These are phyloP conservation scores for Dermolepida albohirtum DNA, from an alignment of 2,888 invertebrate species.

Conservation along the genomic window DNA sequence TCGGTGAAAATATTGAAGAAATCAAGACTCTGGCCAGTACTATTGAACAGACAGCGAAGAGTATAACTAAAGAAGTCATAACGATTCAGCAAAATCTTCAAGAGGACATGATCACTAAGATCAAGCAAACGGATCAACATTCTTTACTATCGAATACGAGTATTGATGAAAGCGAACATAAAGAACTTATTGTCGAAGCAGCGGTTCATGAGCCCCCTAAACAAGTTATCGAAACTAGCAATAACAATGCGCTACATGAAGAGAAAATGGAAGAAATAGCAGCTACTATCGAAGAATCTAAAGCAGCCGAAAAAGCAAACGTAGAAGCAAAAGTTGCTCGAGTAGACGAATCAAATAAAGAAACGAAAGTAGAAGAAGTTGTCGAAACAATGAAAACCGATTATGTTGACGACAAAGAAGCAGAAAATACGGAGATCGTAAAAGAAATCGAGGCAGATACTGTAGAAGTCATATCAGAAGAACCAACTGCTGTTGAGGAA, in stretches of 20 bases:
- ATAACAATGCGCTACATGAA: constrained; percentile 46
- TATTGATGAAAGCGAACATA: constrained; percentile 57
- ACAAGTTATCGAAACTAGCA: constrained; percentile 7
- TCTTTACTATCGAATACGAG: constrained; percentile 59
- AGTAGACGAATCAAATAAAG: neutral
- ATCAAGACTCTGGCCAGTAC: constrained; percentile 48
- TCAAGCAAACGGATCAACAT: constrained; percentile 51
- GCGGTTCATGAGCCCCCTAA: constrained; percentile 62
- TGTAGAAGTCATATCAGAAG: constrained; percentile 8
- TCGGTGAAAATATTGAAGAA: constrained; percentile 42
- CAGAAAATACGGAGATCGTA: neutral
- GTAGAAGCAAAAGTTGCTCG: neutral
- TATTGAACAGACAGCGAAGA: constrained; percentile 49
- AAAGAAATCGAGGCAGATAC: neutral
- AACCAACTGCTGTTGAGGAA: neutral
- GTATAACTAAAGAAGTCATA: constrained; percentile 48
- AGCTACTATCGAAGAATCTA: constrained; percentile 7
- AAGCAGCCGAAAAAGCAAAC: neutral
- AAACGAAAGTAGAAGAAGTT: constrained; percentile 1
- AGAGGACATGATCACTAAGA: constrained; percentile 36
- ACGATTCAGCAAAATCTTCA: constrained; percentile 46
- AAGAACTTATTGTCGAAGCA: constrained; percentile 60
- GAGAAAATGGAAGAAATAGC: constrained; percentile 20
- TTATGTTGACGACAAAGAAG: neutral
- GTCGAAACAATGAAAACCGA: neutral